A percentile compares a stretch with the other conserved stretches of the same genome.
Evolutionary conservation across 2,113 vertebrate species (phyloP).

Genomic region (Onychostruthus taczanowskii): DNA sequence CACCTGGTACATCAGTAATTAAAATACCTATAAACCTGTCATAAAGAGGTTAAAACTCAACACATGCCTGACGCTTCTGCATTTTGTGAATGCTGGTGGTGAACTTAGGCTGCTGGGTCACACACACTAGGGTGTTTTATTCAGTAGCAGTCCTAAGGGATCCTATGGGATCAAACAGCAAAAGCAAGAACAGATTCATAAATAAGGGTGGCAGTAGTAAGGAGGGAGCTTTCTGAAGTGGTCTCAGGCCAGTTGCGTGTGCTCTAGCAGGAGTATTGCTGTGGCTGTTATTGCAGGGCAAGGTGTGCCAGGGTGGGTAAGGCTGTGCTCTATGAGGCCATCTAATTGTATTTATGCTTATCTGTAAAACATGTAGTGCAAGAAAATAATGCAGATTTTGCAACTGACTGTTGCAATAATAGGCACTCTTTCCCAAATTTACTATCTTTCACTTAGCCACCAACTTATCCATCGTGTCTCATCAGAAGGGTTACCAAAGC

Average conservation of each 20-base stretch:
- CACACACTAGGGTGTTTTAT: neutral
- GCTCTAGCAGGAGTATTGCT: neutral
- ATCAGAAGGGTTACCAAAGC: neutral
- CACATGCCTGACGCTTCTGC: neutral
- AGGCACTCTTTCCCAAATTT: neutral
- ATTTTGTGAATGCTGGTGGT: neutral
- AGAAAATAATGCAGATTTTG: neutral
- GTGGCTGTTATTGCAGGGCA: neutral
- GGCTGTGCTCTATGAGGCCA: neutral
- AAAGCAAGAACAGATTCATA: neutral
- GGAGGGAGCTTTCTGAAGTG: neutral
- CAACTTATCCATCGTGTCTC: neutral
- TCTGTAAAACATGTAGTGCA: neutral
- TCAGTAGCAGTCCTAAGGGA: neutral
- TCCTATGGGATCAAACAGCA: neutral
- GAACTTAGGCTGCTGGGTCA: neutral
- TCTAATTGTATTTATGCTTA: neutral
- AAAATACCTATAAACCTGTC: neutral
- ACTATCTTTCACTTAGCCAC: neutral
- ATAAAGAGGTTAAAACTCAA: neutral
- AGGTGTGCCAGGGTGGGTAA: neutral
- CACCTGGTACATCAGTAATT: neutral
- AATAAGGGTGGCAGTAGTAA: neutral
- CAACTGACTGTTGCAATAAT: neutral
- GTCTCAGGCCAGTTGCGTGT: accelerated